These are phyloP conservation scores for Stenotaenia linearis DNA, from an alignment of 2,888 invertebrate species.

Conservation along the genomic window DNA sequence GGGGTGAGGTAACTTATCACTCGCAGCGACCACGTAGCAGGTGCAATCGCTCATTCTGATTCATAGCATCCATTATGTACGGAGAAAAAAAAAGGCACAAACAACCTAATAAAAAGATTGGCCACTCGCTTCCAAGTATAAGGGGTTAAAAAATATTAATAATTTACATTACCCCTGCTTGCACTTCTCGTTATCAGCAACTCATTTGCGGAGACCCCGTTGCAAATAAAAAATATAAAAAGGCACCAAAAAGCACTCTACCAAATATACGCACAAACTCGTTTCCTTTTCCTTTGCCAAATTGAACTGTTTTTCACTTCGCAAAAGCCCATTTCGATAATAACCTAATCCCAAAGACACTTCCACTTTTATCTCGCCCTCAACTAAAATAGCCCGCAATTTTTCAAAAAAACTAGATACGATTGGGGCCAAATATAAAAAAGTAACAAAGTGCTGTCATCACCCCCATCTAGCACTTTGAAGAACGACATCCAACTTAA, in stretches of 20 bases:
- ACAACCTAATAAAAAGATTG: not conserved
- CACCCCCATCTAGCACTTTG: not conserved
- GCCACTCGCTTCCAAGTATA: not conserved
- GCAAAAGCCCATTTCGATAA: not conserved
- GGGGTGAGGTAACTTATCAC: not conserved
- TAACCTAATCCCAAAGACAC: not conserved
- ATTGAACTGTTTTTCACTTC: not conserved
- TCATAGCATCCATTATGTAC: not conserved
- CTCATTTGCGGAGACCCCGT: not conserved
- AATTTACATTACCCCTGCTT: not conserved
- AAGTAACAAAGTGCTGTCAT: not conserved
- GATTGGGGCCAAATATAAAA: not conserved
- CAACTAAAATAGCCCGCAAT: not conserved
- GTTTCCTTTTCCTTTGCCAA: not conserved
- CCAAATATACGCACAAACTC: not conserved
- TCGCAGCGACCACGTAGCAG: not conserved
- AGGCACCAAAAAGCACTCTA: not conserved
- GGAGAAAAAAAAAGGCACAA: not conserved
- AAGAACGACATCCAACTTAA: not conserved
- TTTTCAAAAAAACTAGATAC: not conserved
- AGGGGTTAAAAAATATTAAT: too few species aligned
- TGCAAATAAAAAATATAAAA: not conserved
- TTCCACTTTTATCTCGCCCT: not conserved
- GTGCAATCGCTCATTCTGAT: not conserved
- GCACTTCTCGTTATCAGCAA: not conserved